Conservation (phyloP, 2,113 vertebrate species). For the Chelonoidis abingdonii region DNA sequence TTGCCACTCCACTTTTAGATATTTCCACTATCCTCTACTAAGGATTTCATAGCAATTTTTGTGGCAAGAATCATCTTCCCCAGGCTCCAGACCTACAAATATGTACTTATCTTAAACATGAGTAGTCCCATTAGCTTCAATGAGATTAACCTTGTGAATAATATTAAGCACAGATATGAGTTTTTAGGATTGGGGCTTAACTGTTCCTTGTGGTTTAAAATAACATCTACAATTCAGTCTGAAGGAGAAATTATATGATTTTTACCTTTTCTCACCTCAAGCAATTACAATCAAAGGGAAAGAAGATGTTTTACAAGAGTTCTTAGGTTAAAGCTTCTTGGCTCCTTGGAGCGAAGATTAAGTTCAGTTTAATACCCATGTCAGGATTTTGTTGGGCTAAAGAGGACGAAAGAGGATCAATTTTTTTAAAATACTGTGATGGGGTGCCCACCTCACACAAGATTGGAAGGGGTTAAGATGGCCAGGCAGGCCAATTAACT, state of each 20-base stretch:
- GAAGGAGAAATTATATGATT: background rate
- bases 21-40: background rate
- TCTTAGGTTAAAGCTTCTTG: background rate
- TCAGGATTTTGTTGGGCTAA: background rate
- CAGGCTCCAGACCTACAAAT: background rate
- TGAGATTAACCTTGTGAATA: background rate
- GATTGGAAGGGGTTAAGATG: background rate
- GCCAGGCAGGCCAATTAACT: background rate
- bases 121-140: background rate
- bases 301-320: background rate
- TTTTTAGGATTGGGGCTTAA: background rate
- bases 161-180: background rate
- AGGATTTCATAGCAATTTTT: background rate
- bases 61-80: background rate
- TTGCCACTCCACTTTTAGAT: background rate
- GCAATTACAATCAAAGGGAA: background rate
- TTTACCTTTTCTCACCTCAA: background rate
- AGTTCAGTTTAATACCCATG: background rate
- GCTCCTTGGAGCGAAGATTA: too few relatives aligned
- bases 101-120: background rate
- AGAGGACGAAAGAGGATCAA: background rate
- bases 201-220: background rate
- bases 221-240: fast-evolving
- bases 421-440: background rate
- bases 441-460: background rate